These are phyloP conservation scores for Anhinga rufa DNA, from an alignment of 2,113 vertebrate genomes.

Conservation along the genomic window DNA sequence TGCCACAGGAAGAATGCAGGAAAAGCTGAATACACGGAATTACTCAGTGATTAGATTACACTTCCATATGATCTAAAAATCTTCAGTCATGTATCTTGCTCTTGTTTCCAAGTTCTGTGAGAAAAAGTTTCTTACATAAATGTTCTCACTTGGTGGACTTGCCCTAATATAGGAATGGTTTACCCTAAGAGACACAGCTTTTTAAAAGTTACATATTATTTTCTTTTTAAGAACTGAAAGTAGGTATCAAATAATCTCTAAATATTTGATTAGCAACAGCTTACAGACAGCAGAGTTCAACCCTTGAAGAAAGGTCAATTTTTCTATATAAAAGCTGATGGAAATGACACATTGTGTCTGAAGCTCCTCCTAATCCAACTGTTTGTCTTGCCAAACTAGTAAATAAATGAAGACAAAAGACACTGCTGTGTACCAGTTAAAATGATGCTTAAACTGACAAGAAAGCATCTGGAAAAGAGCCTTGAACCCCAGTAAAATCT, in stretches of 20 bases:
- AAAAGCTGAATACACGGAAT: slow-evolving; percentile 12
- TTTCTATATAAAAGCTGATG: slow-evolving; percentile 1
- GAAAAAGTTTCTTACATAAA: not conserved
- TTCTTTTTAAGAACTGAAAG: not conserved
- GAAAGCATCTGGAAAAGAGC: slow-evolving; percentile 22
- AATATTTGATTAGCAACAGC: slow-evolving; percentile 60
- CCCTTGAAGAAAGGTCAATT: slow-evolving; percentile 5
- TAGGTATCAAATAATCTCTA: slow-evolving; percentile 27
- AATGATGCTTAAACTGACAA: not conserved
- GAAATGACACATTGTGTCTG: not conserved
- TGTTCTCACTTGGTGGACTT: not conserved
- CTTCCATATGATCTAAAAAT: not conserved
- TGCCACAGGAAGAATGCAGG: not conserved
- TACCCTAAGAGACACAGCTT: not conserved
- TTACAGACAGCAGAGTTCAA: not conserved
- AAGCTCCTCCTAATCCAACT: slow-evolving; percentile 12
- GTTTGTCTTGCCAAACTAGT: slow-evolving; percentile 6
- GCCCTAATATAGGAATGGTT: not conserved
- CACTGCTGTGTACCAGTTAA: not conserved
- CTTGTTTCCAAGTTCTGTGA: not conserved
- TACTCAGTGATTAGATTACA: not conserved
- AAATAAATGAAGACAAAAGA: slow-evolving; percentile 30
- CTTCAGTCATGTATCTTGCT: not conserved
- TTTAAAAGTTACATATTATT: not conserved
- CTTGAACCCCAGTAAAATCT: not conserved